Evolutionary conservation across 92 coral and sea anemone species (phyloP).

Genomic region (Chrysogorgia sp.): DNA sequence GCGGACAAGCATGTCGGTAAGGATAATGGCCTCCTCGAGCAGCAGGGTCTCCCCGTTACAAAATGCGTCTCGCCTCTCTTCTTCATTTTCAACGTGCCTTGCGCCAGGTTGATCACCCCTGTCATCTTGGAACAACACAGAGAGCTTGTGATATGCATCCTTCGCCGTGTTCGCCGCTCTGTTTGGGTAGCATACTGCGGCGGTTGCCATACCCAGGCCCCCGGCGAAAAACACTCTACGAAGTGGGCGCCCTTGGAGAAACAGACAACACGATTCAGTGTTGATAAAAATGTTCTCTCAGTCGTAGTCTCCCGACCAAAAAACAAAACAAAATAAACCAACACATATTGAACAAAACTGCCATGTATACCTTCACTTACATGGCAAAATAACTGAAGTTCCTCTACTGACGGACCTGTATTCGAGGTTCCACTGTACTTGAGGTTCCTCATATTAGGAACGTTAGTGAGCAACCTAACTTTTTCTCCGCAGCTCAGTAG

Average conservation of each 20-base stretch:
- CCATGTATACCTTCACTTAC: no score
- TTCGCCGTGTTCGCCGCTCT: constrained; percentile 70
- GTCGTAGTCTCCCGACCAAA: no score
- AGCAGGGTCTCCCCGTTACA: constrained; percentile 26
- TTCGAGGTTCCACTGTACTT: no score
- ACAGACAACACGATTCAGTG: background rate
- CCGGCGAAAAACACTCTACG: constrained; percentile 81
- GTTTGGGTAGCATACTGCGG: constrained; percentile 85
- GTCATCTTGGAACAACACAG: constrained; percentile 49
- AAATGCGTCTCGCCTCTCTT: constrained; percentile 28
- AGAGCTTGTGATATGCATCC: constrained; percentile 61
- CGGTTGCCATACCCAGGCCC: constrained; percentile 80
- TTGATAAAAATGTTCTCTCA: background rate
- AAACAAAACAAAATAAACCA: background rate
- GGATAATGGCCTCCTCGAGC: constrained; percentile 31
- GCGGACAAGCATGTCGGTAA: constrained; percentile 19
- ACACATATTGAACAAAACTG: no score
- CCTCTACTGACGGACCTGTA: no score
- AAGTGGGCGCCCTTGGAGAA: constrained; percentile 74
- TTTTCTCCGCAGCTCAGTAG: no score
- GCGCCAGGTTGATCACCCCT: constrained; percentile 23
- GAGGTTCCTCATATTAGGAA: no score
- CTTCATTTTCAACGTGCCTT: constrained; percentile 2
- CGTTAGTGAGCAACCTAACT: no score
- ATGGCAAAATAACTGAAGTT: no score